Conservation (phyloP, 2,797 vertebrate genomes). For the Clarias platycephalus region DNA sequence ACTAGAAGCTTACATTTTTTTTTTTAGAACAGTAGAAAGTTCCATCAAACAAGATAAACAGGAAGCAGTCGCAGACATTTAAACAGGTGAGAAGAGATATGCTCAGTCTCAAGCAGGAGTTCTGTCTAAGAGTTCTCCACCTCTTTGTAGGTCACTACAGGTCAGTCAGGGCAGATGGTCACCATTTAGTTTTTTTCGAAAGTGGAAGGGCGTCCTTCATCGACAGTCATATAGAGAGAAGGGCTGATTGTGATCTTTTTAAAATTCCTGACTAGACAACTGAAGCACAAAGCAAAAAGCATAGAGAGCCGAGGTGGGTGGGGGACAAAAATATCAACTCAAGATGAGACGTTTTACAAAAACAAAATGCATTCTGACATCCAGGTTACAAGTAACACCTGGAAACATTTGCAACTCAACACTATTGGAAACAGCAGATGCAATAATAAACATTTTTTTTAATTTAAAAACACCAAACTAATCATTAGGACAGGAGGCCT, state of each 20-base stretch:
- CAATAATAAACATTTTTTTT: too few relatives aligned
- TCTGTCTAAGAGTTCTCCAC: not conserved
- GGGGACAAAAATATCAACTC: not conserved
- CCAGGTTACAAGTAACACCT: not conserved
- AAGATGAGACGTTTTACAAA: not conserved
- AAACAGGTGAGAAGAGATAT: not conserved
- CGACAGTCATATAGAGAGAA: not conserved
- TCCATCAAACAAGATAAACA: constrained; percentile 7
- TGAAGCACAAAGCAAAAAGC: not conserved
- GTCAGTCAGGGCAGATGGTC: not conserved
- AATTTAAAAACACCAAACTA: not conserved
- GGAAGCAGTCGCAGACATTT: not conserved
- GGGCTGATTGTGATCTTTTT: not conserved
- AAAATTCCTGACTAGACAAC: not conserved
- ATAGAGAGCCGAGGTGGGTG: not conserved
- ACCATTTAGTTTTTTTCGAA: not conserved
- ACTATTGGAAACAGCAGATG: too few relatives aligned
- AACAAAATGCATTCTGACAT: not conserved
- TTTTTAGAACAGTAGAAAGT: not conserved
- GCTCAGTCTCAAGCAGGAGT: not conserved
- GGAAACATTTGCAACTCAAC: too few relatives aligned
- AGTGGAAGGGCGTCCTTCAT: not conserved
- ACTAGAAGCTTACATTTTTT: not conserved
- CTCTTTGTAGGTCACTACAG: too few relatives aligned
- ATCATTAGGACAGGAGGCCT: not conserved